These are phyloP conservation scores for Tenualosa thibaudeaui DNA, from an alignment of 2,797 vertebrate genomes.

Conservation along the genomic window DNA sequence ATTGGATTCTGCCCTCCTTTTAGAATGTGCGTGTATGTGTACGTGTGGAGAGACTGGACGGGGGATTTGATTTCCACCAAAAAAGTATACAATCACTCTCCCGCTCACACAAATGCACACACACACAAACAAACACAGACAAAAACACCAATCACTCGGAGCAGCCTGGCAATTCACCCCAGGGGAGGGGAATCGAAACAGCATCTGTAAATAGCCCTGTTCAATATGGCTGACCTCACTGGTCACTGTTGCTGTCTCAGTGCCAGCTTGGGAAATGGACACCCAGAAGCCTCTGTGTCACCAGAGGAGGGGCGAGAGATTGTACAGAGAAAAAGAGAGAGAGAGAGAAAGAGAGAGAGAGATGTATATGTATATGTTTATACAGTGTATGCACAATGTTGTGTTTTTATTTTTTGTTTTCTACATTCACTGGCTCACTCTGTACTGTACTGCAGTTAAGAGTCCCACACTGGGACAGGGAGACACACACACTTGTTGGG, in stretches of 20 bases:
- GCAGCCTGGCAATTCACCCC: neutral
- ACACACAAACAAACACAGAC: neutral
- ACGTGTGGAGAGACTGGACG: neutral
- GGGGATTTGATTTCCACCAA: neutral
- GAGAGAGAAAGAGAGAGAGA: neutral
- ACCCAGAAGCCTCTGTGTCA: neutral
- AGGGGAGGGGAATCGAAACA: neutral
- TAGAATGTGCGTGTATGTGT: neutral
- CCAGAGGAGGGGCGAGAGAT: neutral
- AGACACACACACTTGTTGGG: neutral
- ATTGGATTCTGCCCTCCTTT: neutral
- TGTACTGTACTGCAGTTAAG: neutral
- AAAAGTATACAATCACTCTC: neutral
- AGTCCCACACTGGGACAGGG: neutral
- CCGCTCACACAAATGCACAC: neutral
- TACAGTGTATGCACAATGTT: too few species aligned
- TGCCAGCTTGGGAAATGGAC: neutral
- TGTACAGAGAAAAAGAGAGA: neutral
- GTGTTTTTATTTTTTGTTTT: too few species aligned
- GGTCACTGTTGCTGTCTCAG: neutral
- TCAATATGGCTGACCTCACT: conserved; percentile 10
- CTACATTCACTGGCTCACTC: neutral
- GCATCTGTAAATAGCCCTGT: conserved; percentile 4
- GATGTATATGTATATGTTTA: neutral
- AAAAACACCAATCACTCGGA: neutral